Base-by-base conservation (phyloP, 2,797 vertebrate genomes). In the Coracias cyanogaster region DNA sequence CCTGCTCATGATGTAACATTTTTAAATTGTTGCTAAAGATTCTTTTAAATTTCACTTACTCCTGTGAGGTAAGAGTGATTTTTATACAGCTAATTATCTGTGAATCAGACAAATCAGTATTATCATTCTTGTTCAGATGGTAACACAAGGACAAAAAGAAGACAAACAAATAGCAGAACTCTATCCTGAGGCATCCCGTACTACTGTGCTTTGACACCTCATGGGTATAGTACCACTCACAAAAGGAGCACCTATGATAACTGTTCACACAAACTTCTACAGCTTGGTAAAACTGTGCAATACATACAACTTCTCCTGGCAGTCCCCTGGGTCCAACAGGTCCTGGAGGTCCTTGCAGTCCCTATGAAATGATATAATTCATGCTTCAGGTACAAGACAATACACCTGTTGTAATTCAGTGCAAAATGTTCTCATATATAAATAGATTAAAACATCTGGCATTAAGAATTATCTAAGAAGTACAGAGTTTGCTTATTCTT, bases 231-330 rank as follows among this genome's bases (percentile, higher is more conserved):
- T 3, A 57, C 6, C 57, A 60, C 12, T 18, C 80, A 48, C 18
- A 41, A 62, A 45, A 89, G 33, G 7, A 92, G 25, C 15, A 58
- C 10, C 45, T 54, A 7, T 3, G 12, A 7, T 13, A 69, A 46
- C 41, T 67, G 91, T 28, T 94, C 86, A 77, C 15, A 74, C 54
- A 37, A 33, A 62, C 69, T 57, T 49, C 55, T 55, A 62, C 25
- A 71, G 13, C 41, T 16, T 29, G 22, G 37, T 82, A 90, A 89
- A 87, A 83, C 43, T 60, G 48, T 57, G 39, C 24, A 73, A 90
- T 96, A 98, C 99, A 95, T 99, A 99, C 99, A 86, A 95, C 95
- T 97, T 99, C 98, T 98, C 99, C 99, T 69, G 98, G 98, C 67
- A 98, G 95, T 96, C 99, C 99, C 86, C 97, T 98, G 88, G 98